Evolutionary conservation across 2,113 vertebrate genomes (phyloP).

Genomic region (Petroica traversi): DNA sequence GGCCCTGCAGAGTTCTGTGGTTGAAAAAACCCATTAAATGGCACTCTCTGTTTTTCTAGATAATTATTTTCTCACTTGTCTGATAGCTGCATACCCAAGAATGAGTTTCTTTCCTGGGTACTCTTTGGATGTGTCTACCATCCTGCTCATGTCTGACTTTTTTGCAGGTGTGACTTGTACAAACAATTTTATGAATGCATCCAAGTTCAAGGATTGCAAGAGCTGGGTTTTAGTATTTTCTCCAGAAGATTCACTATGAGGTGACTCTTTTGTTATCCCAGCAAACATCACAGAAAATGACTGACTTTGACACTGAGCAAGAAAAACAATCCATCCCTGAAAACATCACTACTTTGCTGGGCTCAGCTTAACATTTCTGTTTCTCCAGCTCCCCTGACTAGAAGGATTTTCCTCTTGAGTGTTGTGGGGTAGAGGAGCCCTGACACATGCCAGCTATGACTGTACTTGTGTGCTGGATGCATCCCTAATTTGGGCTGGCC

Average conservation of each 20-base stretch:
- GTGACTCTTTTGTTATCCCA: neutral
- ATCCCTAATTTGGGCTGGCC: neutral
- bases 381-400: neutral
- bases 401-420: neutral
- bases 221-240: neutral
- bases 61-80: neutral
- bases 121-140: neutral
- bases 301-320: neutral
- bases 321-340: neutral
- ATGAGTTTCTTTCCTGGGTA: neutral
- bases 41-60: neutral
- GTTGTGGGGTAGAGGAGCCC: neutral
- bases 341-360: neutral
- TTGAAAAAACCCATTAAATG: neutral
- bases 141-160: neutral
- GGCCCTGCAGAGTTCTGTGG: neutral
- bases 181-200: neutral
- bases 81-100: neutral
- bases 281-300: neutral
- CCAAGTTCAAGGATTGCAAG: neutral
- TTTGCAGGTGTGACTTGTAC: neutral
- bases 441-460: rapidly evolving
- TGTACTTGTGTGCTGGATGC: neutral
- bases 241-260: neutral
- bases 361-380: neutral